Evolutionary conservation across 1,140 invertebrate genomes (phyloP).

Genomic region (Formica exsecta): DNA sequence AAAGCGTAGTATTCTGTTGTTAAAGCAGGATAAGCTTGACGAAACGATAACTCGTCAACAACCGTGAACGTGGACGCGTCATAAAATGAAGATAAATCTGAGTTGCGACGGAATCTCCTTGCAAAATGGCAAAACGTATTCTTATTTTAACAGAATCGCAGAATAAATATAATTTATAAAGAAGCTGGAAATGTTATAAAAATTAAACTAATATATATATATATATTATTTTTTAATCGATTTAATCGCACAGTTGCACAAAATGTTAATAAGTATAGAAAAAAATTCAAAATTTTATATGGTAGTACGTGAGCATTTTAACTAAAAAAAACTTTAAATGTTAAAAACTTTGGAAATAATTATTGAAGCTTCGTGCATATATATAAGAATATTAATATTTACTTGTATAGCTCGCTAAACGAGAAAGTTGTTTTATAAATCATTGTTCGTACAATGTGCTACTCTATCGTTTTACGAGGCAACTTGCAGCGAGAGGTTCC

Average conservation of each 20-base stretch:
- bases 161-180: not conserved
- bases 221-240: too few relatives aligned
- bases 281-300: not conserved
- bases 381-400: too few relatives aligned
- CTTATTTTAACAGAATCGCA: not conserved
- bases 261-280: too few relatives aligned
- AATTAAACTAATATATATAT: not conserved
- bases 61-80: not conserved
- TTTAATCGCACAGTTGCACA: too few relatives aligned
- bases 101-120: not conserved
- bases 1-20: constrained; percentile 36
- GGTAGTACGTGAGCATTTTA: not conserved
- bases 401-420: constrained; percentile 5
- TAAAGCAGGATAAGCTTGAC: constrained; percentile 49
- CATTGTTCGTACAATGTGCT: constrained; percentile 36
- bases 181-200: not conserved
- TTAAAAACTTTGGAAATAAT: constrained; percentile 20
- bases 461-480: constrained; percentile 59
- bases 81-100: constrained; percentile 28
- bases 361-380: not conserved
- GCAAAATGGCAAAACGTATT: constrained; percentile 1
- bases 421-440: constrained; percentile 50
- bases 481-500: constrained; percentile 43
- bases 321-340: not conserved
- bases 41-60: constrained; percentile 45